phyloP scores from a whole-genome alignment of 64 coral and sea anemone species.

The Porites australiensis region DNA sequence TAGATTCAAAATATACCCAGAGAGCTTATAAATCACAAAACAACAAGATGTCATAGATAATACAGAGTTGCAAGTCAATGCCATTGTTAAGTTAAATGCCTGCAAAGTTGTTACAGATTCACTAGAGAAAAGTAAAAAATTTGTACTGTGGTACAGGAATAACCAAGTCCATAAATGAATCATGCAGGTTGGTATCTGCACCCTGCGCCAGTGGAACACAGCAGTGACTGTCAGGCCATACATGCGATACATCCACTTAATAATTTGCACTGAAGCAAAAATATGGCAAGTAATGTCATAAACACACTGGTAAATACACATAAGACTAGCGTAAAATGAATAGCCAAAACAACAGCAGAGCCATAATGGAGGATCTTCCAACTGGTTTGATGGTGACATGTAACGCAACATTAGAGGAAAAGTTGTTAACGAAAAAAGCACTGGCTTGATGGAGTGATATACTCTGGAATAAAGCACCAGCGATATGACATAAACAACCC shows the following conservation, averaged over 20 bases:
- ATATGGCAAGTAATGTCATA: constrained; percentile 59
- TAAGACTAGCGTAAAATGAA: constrained; percentile 64
- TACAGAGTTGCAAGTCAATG: constrained; percentile 85
- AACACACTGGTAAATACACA: constrained; percentile 63
- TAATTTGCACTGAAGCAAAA: constrained; percentile 57
- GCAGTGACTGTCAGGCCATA: constrained; percentile 87
- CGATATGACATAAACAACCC: constrained; percentile 87
- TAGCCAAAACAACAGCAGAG: constrained; percentile 80
- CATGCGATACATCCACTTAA: constrained; percentile 94
- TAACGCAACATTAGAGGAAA: constrained; percentile 75
- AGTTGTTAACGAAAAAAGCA: constrained; percentile 72
- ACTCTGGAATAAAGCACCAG: constrained; percentile 78
- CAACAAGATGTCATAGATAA: constrained; percentile 84
- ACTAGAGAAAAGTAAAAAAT: constrained; percentile 73
- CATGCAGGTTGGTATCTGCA: constrained; percentile 81
- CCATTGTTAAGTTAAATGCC: constrained; percentile 78
- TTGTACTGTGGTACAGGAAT: constrained; percentile 69
- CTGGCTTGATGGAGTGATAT: constrained; percentile 78
- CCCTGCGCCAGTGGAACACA: constrained; percentile 90
- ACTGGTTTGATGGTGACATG: constrained; percentile 36
- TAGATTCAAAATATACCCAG: constrained; percentile 59
- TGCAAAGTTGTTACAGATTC: constrained; percentile 57
- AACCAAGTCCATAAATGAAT: constrained; percentile 68
- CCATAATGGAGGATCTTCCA: constrained; percentile 82
- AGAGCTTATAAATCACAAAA: constrained; percentile 89